Base-by-base conservation (phyloP, 2,888 invertebrate species). In the Clitarchus hookeri region DNA sequence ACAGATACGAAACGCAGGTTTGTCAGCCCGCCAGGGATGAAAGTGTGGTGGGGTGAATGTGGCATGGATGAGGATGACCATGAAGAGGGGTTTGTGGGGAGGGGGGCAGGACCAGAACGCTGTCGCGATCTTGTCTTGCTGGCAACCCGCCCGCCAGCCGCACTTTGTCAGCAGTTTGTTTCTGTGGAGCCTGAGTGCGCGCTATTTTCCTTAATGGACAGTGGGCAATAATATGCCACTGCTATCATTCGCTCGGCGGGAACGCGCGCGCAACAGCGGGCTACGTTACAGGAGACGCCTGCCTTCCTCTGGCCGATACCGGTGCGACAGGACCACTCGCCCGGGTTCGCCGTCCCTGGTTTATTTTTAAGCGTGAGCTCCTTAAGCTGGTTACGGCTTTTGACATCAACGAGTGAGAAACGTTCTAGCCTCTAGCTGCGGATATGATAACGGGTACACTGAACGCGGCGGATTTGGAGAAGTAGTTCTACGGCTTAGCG, bases 141-240 rank as follows among this genome's bases (percentile, higher is more conserved):
- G 65, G 65, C 65, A n/a, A 2, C 8, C 19, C 65, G 65, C 65
- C 65, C 65, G 65, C 65, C 65, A 65, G 65, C 19, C 65, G 65
- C 65, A 65, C 65, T 65, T n/a, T 65, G 65, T 19, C 11, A n/a
- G 65, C 65, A 65, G 65, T 65, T 65, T 65, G 65, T 65, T 65
- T 65, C 65, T 65, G 65, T n/a, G 65, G 8, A 8, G 65, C 23
- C 65, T 65, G 65, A 65, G 65, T n/a, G 65, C 65, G 65, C 65
- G 65, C 65, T 65, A 65, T 65, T 65, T 65, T 65, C 65, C 65
- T 65, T 65, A 65, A 65, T 65, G 65, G 65, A 65, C 65, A 65
- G 13, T n/a, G n/a, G 65, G 65, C 65, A 65, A 65, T 65, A 65
- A 65, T 65, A 65, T 65, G 65, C 65, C 65, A 65, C 65, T 65